A percentile compares a stretch with the other conserved stretches of the same genome.
These are phyloP conservation scores for Caracal caracal DNA, from an alignment of 2,113 vertebrate genomes.

Conservation along the genomic window DNA sequence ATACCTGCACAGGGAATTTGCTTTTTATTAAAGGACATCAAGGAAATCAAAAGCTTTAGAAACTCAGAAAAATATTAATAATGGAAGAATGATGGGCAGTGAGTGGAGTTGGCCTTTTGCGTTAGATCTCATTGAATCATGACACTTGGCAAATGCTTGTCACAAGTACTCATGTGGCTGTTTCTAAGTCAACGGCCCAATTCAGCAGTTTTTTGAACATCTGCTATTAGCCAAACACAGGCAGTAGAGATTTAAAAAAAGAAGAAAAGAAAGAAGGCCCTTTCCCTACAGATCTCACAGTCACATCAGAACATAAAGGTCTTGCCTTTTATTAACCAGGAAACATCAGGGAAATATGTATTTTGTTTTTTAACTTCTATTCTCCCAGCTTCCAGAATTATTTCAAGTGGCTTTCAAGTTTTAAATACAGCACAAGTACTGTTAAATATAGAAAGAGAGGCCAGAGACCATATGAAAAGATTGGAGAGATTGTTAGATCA, in stretches of 20 bases:
- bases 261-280: neutral
- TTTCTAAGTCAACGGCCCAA: neutral
- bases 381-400: neutral
- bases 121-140: neutral
- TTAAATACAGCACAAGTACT: neutral
- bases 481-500: neutral
- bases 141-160: neutral
- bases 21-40: neutral
- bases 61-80: slow-evolving; percentile 21
- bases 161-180: neutral
- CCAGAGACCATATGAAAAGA: neutral
- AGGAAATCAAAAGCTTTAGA: neutral
- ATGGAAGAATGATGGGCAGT: neutral
- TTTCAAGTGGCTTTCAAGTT: slow-evolving; percentile 13
- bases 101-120: neutral
- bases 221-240: neutral
- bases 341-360: neutral
- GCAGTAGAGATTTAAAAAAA: neutral
- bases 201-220: neutral
- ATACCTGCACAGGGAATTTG: neutral
- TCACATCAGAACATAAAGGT: neutral
- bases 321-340: neutral
- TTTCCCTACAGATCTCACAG: neutral
- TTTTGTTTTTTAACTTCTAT: neutral
- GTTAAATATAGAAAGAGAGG: neutral